Evolutionary conservation across 2,113 vertebrate genomes (phyloP).

Genomic region (Carassius carassius): DNA sequence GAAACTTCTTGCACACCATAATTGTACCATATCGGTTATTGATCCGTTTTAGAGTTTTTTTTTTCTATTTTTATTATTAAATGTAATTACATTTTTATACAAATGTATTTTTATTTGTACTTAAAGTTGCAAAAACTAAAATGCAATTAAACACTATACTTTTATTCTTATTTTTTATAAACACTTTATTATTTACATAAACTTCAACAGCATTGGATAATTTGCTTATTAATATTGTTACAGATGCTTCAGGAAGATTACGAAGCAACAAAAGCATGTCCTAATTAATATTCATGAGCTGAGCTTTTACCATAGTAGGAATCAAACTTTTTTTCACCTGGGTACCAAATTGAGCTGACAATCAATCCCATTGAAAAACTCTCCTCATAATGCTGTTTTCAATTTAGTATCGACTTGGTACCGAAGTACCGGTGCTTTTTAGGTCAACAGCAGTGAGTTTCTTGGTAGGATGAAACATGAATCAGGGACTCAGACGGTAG

Average conservation of each 20-base stretch:
- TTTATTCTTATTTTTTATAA: too few species aligned
- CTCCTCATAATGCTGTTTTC: neutral
- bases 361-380: neutral
- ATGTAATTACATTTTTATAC: too few species aligned
- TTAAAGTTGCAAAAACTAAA: too few species aligned
- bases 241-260: neutral
- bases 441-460: neutral
- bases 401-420: constrained; percentile 6
- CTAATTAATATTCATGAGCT: neutral
- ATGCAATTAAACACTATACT: too few species aligned
- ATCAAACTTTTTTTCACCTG: neutral
- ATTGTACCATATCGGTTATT: neutral
- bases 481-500: neutral
- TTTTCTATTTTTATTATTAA: too few species aligned
- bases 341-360: neutral
- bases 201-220: neutral
- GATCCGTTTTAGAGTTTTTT: too few species aligned
- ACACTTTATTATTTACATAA: neutral
- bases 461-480: neutral
- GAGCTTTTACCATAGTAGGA: neutral
- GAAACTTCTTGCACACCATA: neutral
- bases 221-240: neutral
- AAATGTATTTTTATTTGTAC: too few species aligned
- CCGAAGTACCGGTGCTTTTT: neutral
- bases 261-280: neutral